These are phyloP conservation scores for Drusus annulatus DNA, from an alignment of 1,140 invertebrate species.

Conservation along the genomic window DNA sequence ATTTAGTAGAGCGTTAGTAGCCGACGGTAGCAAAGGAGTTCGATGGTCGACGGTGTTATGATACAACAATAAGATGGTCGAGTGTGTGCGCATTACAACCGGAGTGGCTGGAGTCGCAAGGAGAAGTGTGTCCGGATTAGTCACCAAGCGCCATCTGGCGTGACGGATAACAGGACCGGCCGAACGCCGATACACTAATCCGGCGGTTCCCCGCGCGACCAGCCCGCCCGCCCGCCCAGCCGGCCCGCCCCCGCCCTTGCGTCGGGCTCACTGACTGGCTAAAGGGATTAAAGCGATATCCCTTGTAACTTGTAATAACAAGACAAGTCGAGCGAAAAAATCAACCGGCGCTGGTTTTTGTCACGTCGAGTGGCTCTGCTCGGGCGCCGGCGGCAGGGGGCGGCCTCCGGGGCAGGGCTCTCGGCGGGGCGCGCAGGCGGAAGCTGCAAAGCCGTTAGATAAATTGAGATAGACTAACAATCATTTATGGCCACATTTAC, in stretches of 20 bases:
- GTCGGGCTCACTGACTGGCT: conserved; percentile 14
- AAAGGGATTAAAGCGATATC: conserved; percentile 39
- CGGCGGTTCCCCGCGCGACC: background rate
- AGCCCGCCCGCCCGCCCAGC: background rate
- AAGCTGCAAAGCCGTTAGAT: too few species aligned
- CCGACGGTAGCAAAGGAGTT: too few species aligned
- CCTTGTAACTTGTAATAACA: conserved; percentile 38
- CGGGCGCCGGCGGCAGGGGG: too few species aligned
- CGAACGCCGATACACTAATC: conserved; percentile 21
- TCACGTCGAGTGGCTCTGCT: background rate
- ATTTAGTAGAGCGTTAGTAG: too few species aligned
- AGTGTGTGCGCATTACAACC: too few species aligned
- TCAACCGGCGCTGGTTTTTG: conserved; percentile 23
- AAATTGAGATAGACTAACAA: too few species aligned
- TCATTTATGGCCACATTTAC: too few species aligned
- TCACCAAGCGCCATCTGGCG: conserved; percentile 20
- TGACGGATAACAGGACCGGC: conserved; percentile 32
- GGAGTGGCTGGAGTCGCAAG: too few species aligned
- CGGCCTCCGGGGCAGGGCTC: too few species aligned
- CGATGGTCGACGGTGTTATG: too few species aligned
- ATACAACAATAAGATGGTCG: too few species aligned
- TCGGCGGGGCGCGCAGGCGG: too few species aligned
- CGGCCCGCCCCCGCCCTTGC: background rate
- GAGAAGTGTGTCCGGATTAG: conserved; percentile 5
- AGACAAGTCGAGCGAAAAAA: conserved; percentile 40